These are phyloP conservation scores for Chouioia cunea DNA, from an alignment of 2,888 invertebrate genomes.

Conservation along the genomic window DNA sequence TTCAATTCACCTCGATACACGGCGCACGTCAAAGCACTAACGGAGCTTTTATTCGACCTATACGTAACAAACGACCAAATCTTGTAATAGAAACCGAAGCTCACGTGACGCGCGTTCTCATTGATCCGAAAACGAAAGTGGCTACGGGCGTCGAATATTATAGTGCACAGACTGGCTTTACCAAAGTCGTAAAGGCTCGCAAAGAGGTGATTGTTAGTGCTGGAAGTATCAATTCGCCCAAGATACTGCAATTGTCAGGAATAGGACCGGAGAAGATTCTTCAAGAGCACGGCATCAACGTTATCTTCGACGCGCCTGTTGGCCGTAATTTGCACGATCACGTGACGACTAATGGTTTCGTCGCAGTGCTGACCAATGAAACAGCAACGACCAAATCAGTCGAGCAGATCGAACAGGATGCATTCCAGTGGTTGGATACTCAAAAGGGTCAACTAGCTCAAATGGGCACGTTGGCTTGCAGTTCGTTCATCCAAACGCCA, in stretches of 20 bases:
- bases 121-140: constrained; percentile 68
- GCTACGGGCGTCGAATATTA: constrained; percentile 69
- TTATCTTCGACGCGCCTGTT: constrained; percentile 67
- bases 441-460: constrained; percentile 70
- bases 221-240: constrained; percentile 70
- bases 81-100: constrained; percentile 68
- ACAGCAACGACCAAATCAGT: constrained; percentile 57
- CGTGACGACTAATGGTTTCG: constrained; percentile 65
- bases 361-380: constrained; percentile 59
- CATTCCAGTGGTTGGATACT: constrained; percentile 70
- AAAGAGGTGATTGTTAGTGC: constrained; percentile 71
- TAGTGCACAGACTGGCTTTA: constrained; percentile 56
- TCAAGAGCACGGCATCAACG: constrained; percentile 62
- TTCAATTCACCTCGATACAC: constrained; percentile 75
- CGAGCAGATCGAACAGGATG: constrained; percentile 58
- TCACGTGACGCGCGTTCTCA: constrained; percentile 69
- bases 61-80: constrained; percentile 70
- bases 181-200: constrained; percentile 62
- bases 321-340: constrained; percentile 72
- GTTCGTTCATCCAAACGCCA: constrained; percentile 75
- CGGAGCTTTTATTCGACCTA: constrained; percentile 77
- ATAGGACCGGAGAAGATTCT: constrained; percentile 69
- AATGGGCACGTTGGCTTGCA: constrained; percentile 70
- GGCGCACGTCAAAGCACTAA: constrained; percentile 76
- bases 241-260: constrained; percentile 71